phyloP scores from a whole-genome alignment of 1,140 invertebrate species.

The Neuroterus valhalla region DNA sequence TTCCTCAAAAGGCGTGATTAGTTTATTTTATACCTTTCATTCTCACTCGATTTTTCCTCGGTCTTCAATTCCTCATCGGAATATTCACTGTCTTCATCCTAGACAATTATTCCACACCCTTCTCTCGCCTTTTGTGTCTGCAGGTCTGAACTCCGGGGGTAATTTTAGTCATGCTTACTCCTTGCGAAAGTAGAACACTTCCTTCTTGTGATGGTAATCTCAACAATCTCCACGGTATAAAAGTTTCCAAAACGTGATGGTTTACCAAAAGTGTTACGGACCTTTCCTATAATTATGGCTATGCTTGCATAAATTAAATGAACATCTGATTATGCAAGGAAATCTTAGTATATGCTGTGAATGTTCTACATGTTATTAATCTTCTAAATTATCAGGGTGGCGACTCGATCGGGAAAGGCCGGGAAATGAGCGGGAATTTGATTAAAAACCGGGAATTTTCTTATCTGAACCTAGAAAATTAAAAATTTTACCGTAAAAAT shows the following conservation, averaged over 20 bases:
- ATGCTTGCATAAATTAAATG: not conserved
- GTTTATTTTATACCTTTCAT: not conserved
- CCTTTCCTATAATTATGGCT: not conserved
- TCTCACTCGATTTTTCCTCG: not conserved
- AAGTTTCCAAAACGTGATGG: constrained; percentile 50
- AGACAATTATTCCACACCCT: constrained; percentile 46
- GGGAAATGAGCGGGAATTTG: no score
- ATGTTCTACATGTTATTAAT: no score
- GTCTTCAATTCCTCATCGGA: not conserved
- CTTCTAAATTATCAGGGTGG: no score
- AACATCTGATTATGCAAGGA: not conserved
- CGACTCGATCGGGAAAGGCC: no score
- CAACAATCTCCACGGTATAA: constrained; percentile 55
- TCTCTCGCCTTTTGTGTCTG: constrained; percentile 44
- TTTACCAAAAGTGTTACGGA: constrained; percentile 41
- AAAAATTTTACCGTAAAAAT: no score
- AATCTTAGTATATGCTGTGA: not conserved
- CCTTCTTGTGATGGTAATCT: constrained; percentile 65
- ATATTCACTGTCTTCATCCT: constrained; percentile 36
- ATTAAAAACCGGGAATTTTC: no score
- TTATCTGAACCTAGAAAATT: no score
- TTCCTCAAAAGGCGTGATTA: not conserved
- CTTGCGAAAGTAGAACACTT: constrained; percentile 63
- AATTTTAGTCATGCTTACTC: constrained; percentile 35
- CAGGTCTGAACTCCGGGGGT: constrained; percentile 45